phyloP scores from a whole-genome alignment of 2,113 vertebrate genomes.

The Bubalus kerabau region DNA sequence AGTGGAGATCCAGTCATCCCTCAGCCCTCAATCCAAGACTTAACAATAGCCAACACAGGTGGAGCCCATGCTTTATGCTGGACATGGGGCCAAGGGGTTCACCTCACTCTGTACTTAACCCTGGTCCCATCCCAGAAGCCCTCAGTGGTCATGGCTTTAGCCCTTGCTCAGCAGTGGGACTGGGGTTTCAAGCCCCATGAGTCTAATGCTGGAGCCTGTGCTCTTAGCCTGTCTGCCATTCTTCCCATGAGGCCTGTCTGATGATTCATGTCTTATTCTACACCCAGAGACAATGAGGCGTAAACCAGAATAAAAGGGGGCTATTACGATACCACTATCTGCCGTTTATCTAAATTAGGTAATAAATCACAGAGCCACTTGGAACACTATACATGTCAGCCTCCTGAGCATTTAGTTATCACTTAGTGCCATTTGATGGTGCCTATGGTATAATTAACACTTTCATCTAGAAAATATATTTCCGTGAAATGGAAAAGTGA shows the following conservation, averaged over 20 bases:
- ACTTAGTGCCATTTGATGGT: conserved; percentile 29
- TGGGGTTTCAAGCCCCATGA: background rate
- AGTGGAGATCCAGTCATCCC: background rate
- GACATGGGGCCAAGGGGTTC: background rate
- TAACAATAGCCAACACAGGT: background rate
- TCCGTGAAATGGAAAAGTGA: conserved; percentile 28
- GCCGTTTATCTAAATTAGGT: conserved; percentile 68
- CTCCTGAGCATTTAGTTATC: conserved; percentile 42
- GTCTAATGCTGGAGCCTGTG: background rate
- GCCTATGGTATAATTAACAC: conserved; percentile 43
- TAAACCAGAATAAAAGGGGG: conserved; percentile 62
- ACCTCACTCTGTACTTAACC: background rate
- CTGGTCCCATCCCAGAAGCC: background rate
- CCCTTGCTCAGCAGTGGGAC: background rate
- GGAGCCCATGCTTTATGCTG: background rate
- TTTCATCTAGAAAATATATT: conserved; percentile 26
- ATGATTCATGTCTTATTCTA: conserved; percentile 59
- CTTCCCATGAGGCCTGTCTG: background rate
- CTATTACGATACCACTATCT: conserved; percentile 63
- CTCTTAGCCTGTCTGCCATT: background rate
- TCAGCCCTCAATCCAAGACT: background rate
- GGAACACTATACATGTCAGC: conserved; percentile 57
- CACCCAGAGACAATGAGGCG: conserved; percentile 60
- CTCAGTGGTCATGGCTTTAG: background rate
- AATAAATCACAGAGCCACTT: conserved; percentile 68